These are phyloP conservation scores for Pollachius pollachius DNA, from an alignment of 2,113 vertebrate genomes.

Conservation along the genomic window DNA sequence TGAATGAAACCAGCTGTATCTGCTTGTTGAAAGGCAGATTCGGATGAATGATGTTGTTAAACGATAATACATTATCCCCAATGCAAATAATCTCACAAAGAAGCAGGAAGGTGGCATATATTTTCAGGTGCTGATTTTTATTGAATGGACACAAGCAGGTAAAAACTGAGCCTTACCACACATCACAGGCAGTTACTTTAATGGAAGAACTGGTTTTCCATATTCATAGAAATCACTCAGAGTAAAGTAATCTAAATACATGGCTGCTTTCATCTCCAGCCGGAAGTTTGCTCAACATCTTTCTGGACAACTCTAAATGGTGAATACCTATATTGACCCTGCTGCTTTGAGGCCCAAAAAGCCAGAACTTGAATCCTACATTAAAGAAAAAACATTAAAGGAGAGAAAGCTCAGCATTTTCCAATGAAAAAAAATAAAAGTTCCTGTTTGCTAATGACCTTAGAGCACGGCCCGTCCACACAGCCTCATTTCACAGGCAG, in stretches of 20 bases:
- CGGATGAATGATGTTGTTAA: too few relatives aligned
- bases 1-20: too few relatives aligned
- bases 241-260: slow-evolving; percentile 23
- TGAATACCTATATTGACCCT: slow-evolving; percentile 26
- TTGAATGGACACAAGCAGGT: not conserved
- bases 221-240: slow-evolving; percentile 34
- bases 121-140: slow-evolving; percentile 31
- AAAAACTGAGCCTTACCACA: slow-evolving; percentile 25
- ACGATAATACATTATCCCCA: slow-evolving; percentile 12
- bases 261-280: slow-evolving; percentile 15
- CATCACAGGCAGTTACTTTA: slow-evolving; percentile 29
- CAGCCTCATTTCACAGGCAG: slow-evolving; percentile 42
- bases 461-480: slow-evolving; percentile 41
- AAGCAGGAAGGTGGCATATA: slow-evolving; percentile 1
- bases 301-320: slow-evolving; percentile 37
- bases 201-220: slow-evolving; percentile 42
- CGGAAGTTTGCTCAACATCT: slow-evolving; percentile 21
- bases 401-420: slow-evolving; percentile 41
- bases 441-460: slow-evolving; percentile 28
- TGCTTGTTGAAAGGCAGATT: too few relatives aligned
- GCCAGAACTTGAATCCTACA: slow-evolving; percentile 5
- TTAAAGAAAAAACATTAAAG: slow-evolving; percentile 35
- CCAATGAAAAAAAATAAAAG: slow-evolving; percentile 33
- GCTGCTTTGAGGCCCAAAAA: slow-evolving; percentile 29
- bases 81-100: not conserved